These are phyloP conservation scores for Corythoichthys intestinalis DNA, from an alignment of 2,113 vertebrate species.

Conservation along the genomic window DNA sequence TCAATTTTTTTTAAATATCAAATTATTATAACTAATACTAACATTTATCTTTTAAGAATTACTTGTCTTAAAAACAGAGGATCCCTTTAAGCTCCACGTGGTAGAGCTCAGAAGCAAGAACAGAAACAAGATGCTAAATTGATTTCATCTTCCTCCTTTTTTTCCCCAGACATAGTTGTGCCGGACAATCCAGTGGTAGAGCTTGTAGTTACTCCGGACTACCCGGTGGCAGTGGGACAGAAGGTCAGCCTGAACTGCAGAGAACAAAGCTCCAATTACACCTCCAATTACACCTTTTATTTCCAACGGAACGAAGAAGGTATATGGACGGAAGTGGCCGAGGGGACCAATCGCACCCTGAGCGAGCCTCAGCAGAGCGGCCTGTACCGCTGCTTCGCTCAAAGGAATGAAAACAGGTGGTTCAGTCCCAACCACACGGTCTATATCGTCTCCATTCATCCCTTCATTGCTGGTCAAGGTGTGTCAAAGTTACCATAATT, in stretches of 20 bases:
- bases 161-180: too few species aligned
- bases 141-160: background rate
- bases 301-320: constrained; percentile 13
- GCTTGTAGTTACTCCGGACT: constrained; percentile 33
- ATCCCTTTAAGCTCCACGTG: too few species aligned
- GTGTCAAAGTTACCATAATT: too few species aligned
- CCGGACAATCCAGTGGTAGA: background rate
- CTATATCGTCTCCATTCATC: constrained; percentile 18
- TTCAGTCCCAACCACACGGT: constrained; percentile 18
- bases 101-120: background rate
- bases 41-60: too few species aligned
- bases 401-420: rapidly evolving
- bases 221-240: constrained; percentile 36
- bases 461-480: constrained; percentile 25
- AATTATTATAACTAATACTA: too few species aligned
- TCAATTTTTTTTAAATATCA: too few species aligned
- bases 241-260: constrained; percentile 35
- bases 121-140: background rate
- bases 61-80: too few species aligned
- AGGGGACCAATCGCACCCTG: constrained; percentile 5
- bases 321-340: constrained; percentile 7
- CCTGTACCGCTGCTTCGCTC: constrained; percentile 26
- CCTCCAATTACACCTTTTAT: background rate
- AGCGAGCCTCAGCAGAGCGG: constrained; percentile 42
- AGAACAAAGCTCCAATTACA: rapidly evolving